phyloP scores from a whole-genome alignment of 2,113 vertebrate species.

The Pogonocichla stellata region DNA sequence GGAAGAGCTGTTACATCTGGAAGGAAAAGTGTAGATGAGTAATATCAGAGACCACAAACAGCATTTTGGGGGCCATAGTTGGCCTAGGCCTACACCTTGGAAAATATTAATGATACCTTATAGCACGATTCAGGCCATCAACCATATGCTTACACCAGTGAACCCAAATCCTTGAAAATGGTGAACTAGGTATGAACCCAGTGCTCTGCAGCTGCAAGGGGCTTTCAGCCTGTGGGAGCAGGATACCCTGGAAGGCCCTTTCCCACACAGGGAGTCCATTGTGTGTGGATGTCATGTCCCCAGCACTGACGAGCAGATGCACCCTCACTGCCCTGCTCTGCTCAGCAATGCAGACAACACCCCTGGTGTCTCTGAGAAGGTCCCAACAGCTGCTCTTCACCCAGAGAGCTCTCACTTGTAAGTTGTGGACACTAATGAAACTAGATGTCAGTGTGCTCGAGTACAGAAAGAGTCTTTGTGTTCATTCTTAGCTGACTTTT shows the following conservation, averaged over 20 bases:
- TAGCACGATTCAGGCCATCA: not conserved
- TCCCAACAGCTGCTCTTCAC: not conserved
- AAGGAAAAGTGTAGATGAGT: not conserved
- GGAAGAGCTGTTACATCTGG: not conserved
- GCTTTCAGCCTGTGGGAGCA: not conserved
- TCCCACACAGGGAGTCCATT: not conserved
- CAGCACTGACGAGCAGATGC: not conserved
- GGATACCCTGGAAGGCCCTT: not conserved
- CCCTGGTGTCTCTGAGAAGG: not conserved
- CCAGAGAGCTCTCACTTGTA: fast-evolving
- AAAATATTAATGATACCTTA: not conserved
- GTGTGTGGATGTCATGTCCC: not conserved
- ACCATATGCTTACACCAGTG: not conserved
- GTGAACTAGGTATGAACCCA: not conserved
- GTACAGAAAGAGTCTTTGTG: not conserved
- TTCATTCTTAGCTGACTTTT: not conserved
- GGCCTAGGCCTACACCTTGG: not conserved
- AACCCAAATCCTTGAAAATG: not conserved
- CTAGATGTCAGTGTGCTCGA: not conserved
- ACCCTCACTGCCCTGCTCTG: not conserved
- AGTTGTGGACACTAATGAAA: not conserved
- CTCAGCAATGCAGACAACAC: not conserved
- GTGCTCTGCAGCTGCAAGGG: not conserved
- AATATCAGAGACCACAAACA: not conserved
- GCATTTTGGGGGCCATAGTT: not conserved